A percentile compares a stretch with the other conserved stretches of the same genome.
Conservation (phyloP, 2,113 vertebrate genomes). For the Riparia riparia region DNA sequence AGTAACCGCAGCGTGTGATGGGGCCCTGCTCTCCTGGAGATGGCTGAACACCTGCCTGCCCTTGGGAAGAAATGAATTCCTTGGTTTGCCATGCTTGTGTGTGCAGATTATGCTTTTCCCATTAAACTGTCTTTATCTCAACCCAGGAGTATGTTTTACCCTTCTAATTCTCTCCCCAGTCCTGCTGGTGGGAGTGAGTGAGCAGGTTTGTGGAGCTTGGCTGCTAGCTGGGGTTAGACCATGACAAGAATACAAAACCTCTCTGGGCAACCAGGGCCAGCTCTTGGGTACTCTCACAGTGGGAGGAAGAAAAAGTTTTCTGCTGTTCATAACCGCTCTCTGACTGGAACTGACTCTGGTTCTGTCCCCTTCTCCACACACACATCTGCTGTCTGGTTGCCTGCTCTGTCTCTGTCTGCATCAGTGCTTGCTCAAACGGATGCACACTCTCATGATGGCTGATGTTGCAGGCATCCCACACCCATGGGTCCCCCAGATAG, state of each 20-base stretch:
- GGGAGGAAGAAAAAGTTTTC: background rate
- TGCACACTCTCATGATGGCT: background rate
- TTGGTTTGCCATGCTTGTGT: background rate
- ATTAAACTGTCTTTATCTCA: background rate
- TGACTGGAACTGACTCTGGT: background rate
- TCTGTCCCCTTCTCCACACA: background rate
- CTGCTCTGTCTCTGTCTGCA: background rate
- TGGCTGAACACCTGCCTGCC: background rate
- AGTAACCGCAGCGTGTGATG: accelerated
- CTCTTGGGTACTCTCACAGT: background rate
- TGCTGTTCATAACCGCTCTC: background rate
- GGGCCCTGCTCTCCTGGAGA: background rate
- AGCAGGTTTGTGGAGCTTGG: background rate
- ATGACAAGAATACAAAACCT: background rate
- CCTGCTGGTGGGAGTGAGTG: background rate
- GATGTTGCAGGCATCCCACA: background rate
- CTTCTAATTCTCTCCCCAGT: background rate
- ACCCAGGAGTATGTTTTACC: background rate
- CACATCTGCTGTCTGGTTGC: background rate
- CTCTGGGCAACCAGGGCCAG: background rate
- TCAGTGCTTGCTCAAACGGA: background rate
- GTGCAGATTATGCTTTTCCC: background rate
- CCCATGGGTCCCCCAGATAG: accelerated
- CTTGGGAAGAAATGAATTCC: background rate
- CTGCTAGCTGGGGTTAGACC: background rate